phyloP scores from a whole-genome alignment of 53 echinoderm and acorn worm genomes.

The Crossaster papposus region DNA sequence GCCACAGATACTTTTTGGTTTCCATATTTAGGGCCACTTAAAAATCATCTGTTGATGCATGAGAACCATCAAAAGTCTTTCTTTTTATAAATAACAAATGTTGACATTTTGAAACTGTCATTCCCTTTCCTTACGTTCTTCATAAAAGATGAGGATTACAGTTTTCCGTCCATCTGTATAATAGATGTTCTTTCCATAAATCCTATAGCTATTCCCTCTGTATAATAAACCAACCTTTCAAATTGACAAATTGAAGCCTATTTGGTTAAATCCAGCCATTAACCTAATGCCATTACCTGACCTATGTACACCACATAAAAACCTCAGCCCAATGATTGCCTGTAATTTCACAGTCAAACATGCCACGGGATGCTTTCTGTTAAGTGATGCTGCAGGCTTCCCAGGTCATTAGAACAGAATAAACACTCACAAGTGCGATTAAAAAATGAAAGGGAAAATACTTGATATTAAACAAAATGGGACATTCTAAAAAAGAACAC shows the following conservation, averaged over 20 bases:
- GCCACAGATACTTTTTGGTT: not conserved
- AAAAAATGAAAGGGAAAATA: constrained; percentile 34
- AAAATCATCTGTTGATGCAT: not conserved
- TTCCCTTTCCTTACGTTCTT: not conserved
- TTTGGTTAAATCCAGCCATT: not conserved
- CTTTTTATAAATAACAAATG: not conserved
- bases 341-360: not conserved
- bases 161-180: too few relatives aligned
- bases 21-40: not conserved
- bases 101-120: not conserved
- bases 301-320: not conserved
- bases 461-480: constrained; percentile 19
- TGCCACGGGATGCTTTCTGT: not conserved
- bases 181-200: too few relatives aligned
- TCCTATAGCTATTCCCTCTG: too few relatives aligned
- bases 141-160: too few relatives aligned
- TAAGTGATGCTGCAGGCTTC: not conserved
- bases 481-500: not conserved
- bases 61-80: not conserved
- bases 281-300: not conserved
- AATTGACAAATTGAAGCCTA: not conserved
- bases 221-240: not conserved
- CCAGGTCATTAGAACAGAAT: not conserved
- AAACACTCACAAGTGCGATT: constrained; percentile 43
- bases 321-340: not conserved